Percentiles rank a stretch among this genome's conserved stretches.
These are phyloP conservation scores for Myotis daubentonii DNA, from an alignment of 2,797 vertebrate genomes.

Conservation along the genomic window DNA sequence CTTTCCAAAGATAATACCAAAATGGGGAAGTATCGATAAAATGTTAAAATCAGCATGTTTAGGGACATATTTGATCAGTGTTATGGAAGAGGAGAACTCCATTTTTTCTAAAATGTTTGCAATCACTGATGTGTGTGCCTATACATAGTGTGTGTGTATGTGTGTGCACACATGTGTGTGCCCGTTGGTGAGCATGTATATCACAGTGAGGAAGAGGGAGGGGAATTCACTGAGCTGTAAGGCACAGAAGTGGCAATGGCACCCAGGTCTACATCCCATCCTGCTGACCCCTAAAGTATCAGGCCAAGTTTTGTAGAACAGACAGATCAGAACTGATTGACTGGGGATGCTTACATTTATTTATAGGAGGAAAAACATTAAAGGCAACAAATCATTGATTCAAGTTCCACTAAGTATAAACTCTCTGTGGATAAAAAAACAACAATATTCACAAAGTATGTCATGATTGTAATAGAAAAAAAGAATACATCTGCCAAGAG, in stretches of 20 bases:
- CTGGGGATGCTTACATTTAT: not conserved
- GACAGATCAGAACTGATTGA: not conserved
- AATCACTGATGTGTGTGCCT: not conserved
- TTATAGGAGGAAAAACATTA: not conserved
- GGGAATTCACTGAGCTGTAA: not conserved
- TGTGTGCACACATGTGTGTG: not conserved
- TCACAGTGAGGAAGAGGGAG: not conserved
- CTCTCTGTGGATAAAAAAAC: not conserved
- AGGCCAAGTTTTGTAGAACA: not conserved
- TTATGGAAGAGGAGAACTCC: not conserved
- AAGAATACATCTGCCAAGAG: not conserved
- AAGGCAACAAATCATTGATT: not conserved
- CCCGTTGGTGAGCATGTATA: not conserved
- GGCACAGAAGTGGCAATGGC: not conserved
- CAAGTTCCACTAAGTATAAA: not conserved
- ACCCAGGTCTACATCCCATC: not conserved
- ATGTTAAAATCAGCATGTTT: not conserved
- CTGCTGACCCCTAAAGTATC: not conserved
- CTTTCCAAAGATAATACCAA: slow-evolving; percentile 1
- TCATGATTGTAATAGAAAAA: not conserved
- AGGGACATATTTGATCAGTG: not conserved
- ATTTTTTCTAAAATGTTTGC: not conserved
- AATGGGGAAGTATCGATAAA: not conserved
- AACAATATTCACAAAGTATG: not conserved
- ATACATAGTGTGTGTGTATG: no score